These are phyloP conservation scores for Scrobipalpa costella DNA, from an alignment of 2,888 invertebrate species.

Conservation along the genomic window DNA sequence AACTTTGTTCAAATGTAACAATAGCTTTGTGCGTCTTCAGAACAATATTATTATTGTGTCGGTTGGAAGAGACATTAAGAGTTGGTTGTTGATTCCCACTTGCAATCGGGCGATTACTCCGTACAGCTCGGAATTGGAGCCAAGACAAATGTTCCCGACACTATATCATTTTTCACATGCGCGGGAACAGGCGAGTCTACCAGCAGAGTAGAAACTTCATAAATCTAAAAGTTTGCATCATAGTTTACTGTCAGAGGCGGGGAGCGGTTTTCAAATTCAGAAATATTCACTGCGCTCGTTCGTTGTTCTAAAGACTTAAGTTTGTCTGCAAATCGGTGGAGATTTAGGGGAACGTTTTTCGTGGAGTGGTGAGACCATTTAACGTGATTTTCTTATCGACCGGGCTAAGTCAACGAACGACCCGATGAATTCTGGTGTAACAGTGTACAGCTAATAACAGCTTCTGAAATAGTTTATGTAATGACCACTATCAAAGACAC, in stretches of 20 bases:
- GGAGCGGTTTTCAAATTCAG: constrained; percentile 51
- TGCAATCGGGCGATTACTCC: constrained; percentile 46
- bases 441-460: no score
- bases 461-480: no score
- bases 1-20: constrained; percentile 28
- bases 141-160: constrained; percentile 51
- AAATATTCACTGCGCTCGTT: constrained; percentile 37
- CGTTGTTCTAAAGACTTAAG: constrained; percentile 22
- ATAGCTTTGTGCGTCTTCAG: constrained; percentile 20
- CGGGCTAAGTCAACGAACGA: no score
- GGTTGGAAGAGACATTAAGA: not conserved
- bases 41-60: constrained; percentile 9
- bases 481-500: no score
- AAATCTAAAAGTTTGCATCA: constrained; percentile 64
- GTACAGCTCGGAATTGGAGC: constrained; percentile 41
- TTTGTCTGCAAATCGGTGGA: not conserved
- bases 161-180: constrained; percentile 56
- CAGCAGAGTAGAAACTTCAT: constrained; percentile 48
- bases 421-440: no score
- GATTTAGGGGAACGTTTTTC: constrained; percentile 2
- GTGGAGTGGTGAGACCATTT: not conserved
- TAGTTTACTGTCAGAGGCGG: constrained; percentile 54
- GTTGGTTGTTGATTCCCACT: not conserved
- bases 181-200: constrained; percentile 43
- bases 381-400: not conserved